Evolutionary conservation across 2,888 invertebrate genomes (phyloP).

Genomic region (Cantharis rustica): DNA sequence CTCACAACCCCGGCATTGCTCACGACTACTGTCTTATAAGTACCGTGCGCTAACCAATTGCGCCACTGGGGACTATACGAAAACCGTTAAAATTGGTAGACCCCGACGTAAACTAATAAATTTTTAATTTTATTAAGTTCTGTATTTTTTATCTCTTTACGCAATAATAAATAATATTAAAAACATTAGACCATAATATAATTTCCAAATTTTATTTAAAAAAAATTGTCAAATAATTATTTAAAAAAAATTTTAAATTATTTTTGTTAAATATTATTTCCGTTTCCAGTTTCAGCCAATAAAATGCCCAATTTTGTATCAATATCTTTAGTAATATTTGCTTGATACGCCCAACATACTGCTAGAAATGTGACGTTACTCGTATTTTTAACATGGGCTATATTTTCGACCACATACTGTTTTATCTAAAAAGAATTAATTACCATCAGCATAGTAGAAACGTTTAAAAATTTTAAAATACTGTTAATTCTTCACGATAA

Average conservation of each 20-base stretch:
- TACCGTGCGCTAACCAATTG: constrained; percentile 99
- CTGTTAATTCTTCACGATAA: constrained; percentile 54
- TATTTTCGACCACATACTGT: constrained; percentile 53
- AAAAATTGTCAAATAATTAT: background rate
- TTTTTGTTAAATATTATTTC: constrained; percentile 38
- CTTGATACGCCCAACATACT: constrained; percentile 57
- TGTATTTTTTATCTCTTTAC: no score
- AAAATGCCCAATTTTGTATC: constrained; percentile 49
- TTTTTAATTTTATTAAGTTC: no score
- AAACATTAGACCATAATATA: background rate
- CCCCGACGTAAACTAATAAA: background rate
- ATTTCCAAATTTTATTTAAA: background rate
- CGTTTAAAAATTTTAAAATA: constrained; percentile 35
- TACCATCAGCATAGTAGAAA: background rate
- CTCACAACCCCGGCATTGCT: constrained; percentile 99
- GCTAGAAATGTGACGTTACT: constrained; percentile 56
- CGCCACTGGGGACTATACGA: constrained; percentile 89
- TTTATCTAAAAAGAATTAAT: constrained; percentile 44
- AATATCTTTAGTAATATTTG: constrained; percentile 49
- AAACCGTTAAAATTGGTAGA: background rate
- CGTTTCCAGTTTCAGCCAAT: constrained; percentile 53
- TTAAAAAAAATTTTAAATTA: background rate
- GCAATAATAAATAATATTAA: no score
- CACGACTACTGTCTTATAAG: constrained; percentile 97
- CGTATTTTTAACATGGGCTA: constrained; percentile 53